Conservation (phyloP, 1,140 invertebrate genomes). For the Eumaeus atala region DNA sequence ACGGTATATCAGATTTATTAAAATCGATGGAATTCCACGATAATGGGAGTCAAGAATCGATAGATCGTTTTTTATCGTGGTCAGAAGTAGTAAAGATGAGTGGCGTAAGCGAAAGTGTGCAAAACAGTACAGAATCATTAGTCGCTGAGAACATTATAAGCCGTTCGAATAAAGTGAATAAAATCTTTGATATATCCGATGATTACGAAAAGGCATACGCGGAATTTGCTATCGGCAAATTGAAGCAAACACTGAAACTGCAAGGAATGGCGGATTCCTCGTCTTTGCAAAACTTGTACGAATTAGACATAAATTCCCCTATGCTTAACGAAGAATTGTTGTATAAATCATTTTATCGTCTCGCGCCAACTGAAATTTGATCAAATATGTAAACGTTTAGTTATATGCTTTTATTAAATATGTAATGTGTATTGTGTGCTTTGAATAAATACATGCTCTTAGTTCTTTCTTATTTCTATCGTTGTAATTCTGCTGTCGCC, state of each 20-base stretch:
- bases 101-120: slow-evolving; percentile 35
- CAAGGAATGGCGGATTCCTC: slow-evolving; percentile 50
- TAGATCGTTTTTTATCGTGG: slow-evolving; percentile 37
- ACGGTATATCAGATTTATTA: slow-evolving; percentile 48
- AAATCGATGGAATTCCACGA: slow-evolving; percentile 22
- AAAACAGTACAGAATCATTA: slow-evolving; percentile 29
- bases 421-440: slow-evolving; percentile 9
- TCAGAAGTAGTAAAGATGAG: slow-evolving; percentile 47
- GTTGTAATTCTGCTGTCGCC: slow-evolving; percentile 7
- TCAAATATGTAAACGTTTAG: no score
- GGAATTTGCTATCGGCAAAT: slow-evolving; percentile 50
- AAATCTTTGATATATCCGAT: slow-evolving; percentile 30
- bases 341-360: slow-evolving; percentile 42
- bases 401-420: slow-evolving; percentile 3
- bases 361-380: slow-evolving; percentile 33
- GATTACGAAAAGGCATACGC: slow-evolving; percentile 46
- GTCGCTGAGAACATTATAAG: slow-evolving; percentile 44
- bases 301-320: slow-evolving; percentile 22
- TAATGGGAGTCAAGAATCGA: slow-evolving; percentile 1
- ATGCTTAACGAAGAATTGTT: slow-evolving; percentile 29
- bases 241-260: slow-evolving; percentile 46
- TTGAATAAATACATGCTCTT: slow-evolving; percentile 9
- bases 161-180: slow-evolving; percentile 35
- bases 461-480: slow-evolving; percentile 4
- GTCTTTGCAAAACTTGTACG: slow-evolving; percentile 45